Conservation (phyloP, 1,140 invertebrate species). For the Temnothorax longispinosus region DNA sequence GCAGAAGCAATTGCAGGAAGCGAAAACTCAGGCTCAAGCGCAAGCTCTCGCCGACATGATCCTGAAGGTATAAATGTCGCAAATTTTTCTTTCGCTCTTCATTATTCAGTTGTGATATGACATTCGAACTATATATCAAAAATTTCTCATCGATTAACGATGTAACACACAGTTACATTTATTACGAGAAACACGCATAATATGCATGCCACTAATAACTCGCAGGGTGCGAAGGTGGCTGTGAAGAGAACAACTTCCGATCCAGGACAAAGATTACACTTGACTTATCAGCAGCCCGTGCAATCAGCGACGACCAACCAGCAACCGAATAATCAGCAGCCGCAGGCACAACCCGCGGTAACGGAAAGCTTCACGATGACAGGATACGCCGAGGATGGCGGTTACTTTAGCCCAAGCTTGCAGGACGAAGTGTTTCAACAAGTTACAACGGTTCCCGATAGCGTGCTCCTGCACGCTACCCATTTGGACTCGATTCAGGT, state of each 20-base stretch:
- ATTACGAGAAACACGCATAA: neutral
- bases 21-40: conserved; percentile 86
- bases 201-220: neutral
- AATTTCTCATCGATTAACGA: neutral
- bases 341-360: conserved; percentile 82
- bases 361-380: conserved; percentile 87
- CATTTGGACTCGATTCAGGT: conserved; percentile 88
- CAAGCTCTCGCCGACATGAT: conserved; percentile 85
- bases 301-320: conserved; percentile 75
- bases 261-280: conserved; percentile 87
- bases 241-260: conserved; percentile 89
- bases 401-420: conserved; percentile 90
- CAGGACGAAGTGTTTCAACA: conserved; percentile 93
- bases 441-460: conserved; percentile 88
- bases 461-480: conserved; percentile 89
- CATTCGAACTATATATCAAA: neutral
- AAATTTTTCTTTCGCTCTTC: neutral
- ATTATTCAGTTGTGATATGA: neutral
- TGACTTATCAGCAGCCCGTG: conserved; percentile 81
- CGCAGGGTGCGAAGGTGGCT: conserved; percentile 88
- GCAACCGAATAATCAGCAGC: conserved; percentile 74
- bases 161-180: neutral
- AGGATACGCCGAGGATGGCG: conserved; percentile 89
- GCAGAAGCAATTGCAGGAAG: conserved; percentile 86
- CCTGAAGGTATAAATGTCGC: conserved; percentile 77